These are phyloP conservation scores for Orius laevigatus DNA, from an alignment of 1,140 invertebrate genomes.

Conservation along the genomic window DNA sequence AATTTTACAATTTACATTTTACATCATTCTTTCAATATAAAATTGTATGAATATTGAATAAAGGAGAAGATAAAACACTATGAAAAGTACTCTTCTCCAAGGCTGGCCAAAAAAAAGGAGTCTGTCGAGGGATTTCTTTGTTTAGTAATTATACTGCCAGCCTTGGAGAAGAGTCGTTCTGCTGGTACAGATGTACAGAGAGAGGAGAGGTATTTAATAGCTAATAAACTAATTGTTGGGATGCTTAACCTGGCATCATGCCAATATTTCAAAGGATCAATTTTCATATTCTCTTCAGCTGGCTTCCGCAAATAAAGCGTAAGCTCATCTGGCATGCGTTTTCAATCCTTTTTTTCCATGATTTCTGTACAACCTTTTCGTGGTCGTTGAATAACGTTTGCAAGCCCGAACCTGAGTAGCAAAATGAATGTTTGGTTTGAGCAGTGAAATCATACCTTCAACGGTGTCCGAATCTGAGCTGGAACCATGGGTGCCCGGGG, in stretches of 20 bases:
- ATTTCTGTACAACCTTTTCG: neutral
- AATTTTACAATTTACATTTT: too few species aligned
- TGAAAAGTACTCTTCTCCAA: neutral
- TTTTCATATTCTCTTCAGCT: neutral
- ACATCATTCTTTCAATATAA: too few species aligned
- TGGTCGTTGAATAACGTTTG: neutral
- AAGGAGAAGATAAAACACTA: constrained; percentile 1
- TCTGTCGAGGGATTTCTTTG: neutral
- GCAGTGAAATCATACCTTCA: neutral
- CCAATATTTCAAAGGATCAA: neutral
- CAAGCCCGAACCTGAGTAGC: too few species aligned
- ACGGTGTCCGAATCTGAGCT: neutral
- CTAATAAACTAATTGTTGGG: neutral
- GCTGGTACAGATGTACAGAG: neutral
- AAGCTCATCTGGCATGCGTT: neutral
- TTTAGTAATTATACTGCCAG: neutral
- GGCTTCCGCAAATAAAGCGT: neutral
- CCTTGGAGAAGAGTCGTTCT: neutral
- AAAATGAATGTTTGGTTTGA: too few species aligned
- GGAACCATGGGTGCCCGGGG: too few species aligned
- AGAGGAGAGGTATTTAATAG: neutral
- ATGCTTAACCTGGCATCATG: neutral
- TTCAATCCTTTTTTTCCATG: neutral
- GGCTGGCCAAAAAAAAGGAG: neutral
- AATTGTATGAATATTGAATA: too few species aligned